Percentiles rank a stretch among this genome's conserved stretches.
Conservation (phyloP, 2,797 vertebrate genomes). For the Philypnodon macrostomus region DNA sequence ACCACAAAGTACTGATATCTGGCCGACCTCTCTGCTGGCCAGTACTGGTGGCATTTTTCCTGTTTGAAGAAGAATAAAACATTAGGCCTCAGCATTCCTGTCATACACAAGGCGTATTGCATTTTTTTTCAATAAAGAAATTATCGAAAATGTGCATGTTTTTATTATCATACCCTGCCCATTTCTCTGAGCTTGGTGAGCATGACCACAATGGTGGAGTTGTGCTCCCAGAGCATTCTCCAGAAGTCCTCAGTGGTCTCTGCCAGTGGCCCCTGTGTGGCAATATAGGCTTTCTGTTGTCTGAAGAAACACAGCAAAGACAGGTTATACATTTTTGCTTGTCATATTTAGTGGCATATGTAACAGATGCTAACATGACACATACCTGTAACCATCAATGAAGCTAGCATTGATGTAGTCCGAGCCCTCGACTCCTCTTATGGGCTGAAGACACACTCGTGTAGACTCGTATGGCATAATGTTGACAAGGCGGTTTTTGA, state of each 20-base stretch:
- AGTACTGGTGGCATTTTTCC: slow-evolving; percentile 99
- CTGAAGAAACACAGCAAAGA: slow-evolving; percentile 45
- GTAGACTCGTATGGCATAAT: slow-evolving; percentile 99
- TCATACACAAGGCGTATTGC: slow-evolving; percentile 34
- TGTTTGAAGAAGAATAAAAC: slow-evolving; percentile 56
- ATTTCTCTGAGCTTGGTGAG: slow-evolving; percentile 98
- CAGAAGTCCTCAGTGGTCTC: slow-evolving; percentile 99
- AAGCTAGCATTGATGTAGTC: slow-evolving; percentile 99
- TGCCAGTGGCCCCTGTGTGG: slow-evolving; percentile 96
- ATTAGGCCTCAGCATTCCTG: slow-evolving; percentile 33
- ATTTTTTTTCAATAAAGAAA: slow-evolving; percentile 28
- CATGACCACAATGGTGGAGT: slow-evolving; percentile 99
- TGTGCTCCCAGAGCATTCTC: slow-evolving; percentile 99
- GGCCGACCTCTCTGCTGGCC: slow-evolving; percentile 97
- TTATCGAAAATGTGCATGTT: neutral
- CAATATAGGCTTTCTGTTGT: slow-evolving; percentile 98
- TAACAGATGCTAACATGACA: neutral
- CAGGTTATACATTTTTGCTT: neutral
- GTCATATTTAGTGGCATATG: neutral
- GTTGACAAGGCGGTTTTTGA: slow-evolving; percentile 99
- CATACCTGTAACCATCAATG: slow-evolving; percentile 97
- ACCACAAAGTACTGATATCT: slow-evolving; percentile 99
- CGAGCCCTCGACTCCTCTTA: slow-evolving; percentile 97
- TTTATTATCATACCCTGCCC: slow-evolving; percentile 82
- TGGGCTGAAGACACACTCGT: slow-evolving; percentile 95